Evolutionary conservation across 2,888 invertebrate genomes (phyloP).

Genomic region (Molorchus minor): DNA sequence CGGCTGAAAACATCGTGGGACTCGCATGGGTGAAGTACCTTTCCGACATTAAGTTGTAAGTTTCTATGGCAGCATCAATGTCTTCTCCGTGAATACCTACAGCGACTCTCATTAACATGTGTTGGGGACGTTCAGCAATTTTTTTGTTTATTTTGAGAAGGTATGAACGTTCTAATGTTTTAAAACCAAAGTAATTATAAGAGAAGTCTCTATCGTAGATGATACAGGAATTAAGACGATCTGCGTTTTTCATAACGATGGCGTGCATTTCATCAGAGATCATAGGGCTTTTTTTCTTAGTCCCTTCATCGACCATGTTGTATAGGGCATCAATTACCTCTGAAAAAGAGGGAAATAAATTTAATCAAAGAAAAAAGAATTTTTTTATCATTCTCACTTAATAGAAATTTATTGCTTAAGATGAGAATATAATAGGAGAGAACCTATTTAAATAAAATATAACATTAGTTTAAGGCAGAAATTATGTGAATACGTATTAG

Average conservation of each 20-base stretch:
- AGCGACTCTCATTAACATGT: conserved; percentile 97
- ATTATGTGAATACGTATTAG: too few relatives aligned
- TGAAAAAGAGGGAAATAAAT: conserved; percentile 61
- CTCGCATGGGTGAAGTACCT: conserved; percentile 98
- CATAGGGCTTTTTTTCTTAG: conserved; percentile 79
- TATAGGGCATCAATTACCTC: conserved; percentile 92
- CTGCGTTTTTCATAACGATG: conserved; percentile 87
- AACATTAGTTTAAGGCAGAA: too few relatives aligned
- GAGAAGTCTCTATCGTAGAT: conserved; percentile 96
- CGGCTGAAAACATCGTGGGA: conserved; percentile 96
- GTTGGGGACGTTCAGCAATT: conserved; percentile 96
- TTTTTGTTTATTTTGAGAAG: conserved; percentile 90
- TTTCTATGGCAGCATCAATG: conserved; percentile 91
- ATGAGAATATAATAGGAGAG: too few relatives aligned
- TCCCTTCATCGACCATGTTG: conserved; percentile 77
- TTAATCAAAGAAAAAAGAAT: too few relatives aligned
- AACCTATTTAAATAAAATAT: too few relatives aligned
- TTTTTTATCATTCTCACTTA: too few relatives aligned
- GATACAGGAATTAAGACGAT: conserved; percentile 91
- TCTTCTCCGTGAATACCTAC: conserved; percentile 95
- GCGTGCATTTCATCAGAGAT: conserved; percentile 85
- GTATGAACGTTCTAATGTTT: conserved; percentile 96
- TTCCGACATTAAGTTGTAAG: conserved; percentile 95
- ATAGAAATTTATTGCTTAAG: too few relatives aligned
- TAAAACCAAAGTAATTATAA: conserved; percentile 99